A percentile compares a stretch with the other conserved stretches of the same genome.
These are phyloP conservation scores for Arvicanthis niloticus DNA, from an alignment of 2,113 vertebrate species.

Conservation along the genomic window DNA sequence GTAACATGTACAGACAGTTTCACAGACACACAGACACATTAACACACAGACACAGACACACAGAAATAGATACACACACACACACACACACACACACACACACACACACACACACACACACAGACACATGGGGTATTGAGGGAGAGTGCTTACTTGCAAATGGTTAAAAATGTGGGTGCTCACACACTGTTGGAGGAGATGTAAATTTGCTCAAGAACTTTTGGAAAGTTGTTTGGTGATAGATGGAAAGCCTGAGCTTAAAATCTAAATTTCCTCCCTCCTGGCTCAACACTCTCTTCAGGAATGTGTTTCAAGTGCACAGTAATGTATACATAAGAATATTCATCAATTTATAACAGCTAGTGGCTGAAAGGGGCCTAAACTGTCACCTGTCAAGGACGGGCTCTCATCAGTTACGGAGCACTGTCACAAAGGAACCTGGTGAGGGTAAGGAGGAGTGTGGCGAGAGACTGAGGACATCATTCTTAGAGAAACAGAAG, in stretches of 20 bases:
- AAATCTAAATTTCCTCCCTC: background rate
- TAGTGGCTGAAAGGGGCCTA: background rate
- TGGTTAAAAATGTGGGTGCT: no score
- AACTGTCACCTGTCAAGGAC: background rate
- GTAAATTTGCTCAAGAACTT: background rate
- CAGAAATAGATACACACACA: no score
- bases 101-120: no score
- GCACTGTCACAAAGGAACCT: background rate
- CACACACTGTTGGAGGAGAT: background rate
- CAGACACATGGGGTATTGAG: no score
- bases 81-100: no score
- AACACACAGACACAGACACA: no score
- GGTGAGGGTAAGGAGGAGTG: background rate
- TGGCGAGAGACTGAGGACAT: background rate
- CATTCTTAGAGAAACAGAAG: background rate
- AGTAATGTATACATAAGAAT: background rate
- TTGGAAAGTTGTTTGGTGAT: background rate
- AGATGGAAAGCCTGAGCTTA: background rate
- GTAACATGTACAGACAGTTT: background rate
- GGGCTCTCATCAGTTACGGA: background rate
- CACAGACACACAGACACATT: background rate
- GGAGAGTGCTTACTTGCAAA: background rate
- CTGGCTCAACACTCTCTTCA: constrained; percentile 15
- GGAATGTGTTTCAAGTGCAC: background rate
- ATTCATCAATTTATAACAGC: background rate